Conservation (phyloP, 1,140 invertebrate species). For the Copidosoma floridanum region DNA sequence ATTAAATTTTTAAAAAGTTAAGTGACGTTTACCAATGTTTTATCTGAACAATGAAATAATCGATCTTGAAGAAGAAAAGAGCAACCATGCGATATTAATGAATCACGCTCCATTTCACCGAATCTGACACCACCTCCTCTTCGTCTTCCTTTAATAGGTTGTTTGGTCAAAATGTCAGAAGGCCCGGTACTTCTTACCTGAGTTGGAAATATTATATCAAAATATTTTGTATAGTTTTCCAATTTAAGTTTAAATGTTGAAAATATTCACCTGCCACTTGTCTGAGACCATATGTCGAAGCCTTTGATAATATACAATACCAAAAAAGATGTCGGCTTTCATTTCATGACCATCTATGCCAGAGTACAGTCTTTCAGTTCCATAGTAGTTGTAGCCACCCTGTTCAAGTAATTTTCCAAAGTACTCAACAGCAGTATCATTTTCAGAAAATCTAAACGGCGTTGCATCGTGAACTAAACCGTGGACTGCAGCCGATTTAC, state of each 20-base stretch:
- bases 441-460: constrained; percentile 89
- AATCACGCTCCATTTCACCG: constrained; percentile 99
- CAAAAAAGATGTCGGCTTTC: constrained; percentile 93
- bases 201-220: background rate
- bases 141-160: constrained; percentile 89
- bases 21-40: constrained; percentile 66
- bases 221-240: no score
- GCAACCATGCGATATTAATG: constrained; percentile 91
- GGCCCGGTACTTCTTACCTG: constrained; percentile 92
- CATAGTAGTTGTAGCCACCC: constrained; percentile 95
- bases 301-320: constrained; percentile 96
- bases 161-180: constrained; percentile 83
- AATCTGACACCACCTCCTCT: constrained; percentile 93
- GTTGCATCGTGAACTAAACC: constrained; percentile 95
- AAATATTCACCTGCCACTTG: constrained; percentile 83
- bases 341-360: constrained; percentile 90
- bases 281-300: constrained; percentile 98
- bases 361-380: constrained; percentile 94
- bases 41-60: constrained; percentile 92
- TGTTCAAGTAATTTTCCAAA: constrained; percentile 86
- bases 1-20: background rate
- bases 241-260: background rate
- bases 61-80: constrained; percentile 91
- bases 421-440: constrained; percentile 91
- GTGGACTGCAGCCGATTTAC: constrained; percentile 89